Evolutionary conservation across 2,797 vertebrate species (phyloP).

Genomic region (Schizopygopsis pylzovi): DNA sequence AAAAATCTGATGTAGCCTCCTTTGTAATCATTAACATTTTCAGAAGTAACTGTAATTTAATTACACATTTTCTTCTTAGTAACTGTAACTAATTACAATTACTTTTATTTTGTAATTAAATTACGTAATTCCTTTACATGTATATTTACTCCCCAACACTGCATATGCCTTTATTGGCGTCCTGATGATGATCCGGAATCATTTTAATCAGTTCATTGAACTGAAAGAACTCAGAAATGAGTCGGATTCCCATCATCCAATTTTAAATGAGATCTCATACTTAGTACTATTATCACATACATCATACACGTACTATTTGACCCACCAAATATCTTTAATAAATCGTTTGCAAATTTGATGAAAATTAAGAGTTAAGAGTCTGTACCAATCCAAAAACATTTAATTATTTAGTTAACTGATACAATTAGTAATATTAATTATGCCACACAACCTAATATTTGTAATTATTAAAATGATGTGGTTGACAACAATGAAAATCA

Average conservation of each 20-base stretch:
- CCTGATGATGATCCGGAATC: background rate
- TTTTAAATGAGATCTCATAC: background rate
- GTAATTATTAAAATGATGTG: background rate
- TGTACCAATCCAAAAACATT: background rate
- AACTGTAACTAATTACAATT: no score
- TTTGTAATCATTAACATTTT: no score
- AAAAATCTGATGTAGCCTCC: no score
- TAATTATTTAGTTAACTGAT: background rate
- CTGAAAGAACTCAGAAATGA: background rate
- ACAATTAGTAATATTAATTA: background rate
- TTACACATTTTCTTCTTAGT: no score
- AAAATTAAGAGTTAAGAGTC: background rate
- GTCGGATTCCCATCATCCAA: background rate
- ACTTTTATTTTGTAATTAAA: no score
- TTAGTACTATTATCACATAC: no score
- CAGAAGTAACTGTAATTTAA: no score
- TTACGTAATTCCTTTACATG: no score
- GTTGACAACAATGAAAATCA: background rate
- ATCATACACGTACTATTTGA: background rate
- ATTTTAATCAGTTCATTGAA: background rate
- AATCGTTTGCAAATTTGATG: background rate
- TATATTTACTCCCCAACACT: no score
- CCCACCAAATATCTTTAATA: background rate
- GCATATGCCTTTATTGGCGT: background rate
- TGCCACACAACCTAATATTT: background rate